phyloP scores from a whole-genome alignment of 2,113 vertebrate genomes.

The Ageneiosus marmoratus region DNA sequence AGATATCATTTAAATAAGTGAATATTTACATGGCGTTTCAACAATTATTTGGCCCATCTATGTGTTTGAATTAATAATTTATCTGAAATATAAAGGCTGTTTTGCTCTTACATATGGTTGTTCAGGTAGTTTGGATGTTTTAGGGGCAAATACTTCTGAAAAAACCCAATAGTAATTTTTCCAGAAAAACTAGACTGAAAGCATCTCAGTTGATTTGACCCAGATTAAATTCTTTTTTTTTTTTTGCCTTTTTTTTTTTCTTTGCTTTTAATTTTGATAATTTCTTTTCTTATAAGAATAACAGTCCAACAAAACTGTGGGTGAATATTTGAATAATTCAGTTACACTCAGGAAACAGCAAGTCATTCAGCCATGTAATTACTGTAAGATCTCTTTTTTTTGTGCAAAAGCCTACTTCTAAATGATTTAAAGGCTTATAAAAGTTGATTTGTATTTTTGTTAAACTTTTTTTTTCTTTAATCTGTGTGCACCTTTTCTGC shows the following conservation, averaged over 20 bases:
- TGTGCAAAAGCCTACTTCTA: not conserved
- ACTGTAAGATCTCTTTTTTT: constrained; percentile 15
- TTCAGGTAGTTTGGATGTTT: not conserved
- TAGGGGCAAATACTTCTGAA: constrained; percentile 12
- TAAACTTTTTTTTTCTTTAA: not conserved
- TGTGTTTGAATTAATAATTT: not conserved
- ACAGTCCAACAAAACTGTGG: constrained; percentile 19
- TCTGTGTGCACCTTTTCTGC: constrained; percentile 23
- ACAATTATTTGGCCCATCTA: not conserved
- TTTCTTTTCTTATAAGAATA: constrained; percentile 9
- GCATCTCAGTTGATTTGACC: not conserved
- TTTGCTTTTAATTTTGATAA: not conserved
- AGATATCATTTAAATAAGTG: not conserved
- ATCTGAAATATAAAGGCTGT: not conserved
- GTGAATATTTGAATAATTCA: constrained; percentile 13
- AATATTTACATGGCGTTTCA: not conserved
- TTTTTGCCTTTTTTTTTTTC: not conserved
- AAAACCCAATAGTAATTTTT: not conserved
- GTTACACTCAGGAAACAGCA: constrained; percentile 44
- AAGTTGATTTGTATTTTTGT: constrained; percentile 31
- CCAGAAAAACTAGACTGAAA: not conserved
- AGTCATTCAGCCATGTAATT: constrained; percentile 4
- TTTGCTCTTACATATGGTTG: not conserved
- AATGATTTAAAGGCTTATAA: constrained; percentile 18
- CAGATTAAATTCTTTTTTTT: not conserved